These are phyloP conservation scores for Ennomos erosarius DNA, from an alignment of 2,888 invertebrate species.

Conservation along the genomic window DNA sequence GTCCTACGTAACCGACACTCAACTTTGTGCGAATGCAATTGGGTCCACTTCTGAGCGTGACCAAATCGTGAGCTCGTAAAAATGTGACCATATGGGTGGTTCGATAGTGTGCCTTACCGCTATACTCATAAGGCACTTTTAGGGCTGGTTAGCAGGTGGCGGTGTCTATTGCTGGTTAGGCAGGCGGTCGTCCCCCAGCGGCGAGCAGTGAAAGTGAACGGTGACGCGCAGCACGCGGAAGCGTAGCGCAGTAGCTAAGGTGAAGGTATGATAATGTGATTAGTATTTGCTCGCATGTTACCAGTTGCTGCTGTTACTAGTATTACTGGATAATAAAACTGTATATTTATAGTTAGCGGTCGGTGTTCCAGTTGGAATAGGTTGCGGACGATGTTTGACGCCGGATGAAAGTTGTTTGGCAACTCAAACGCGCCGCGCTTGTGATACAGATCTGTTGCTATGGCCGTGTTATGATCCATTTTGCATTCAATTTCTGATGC, in stretches of 20 bases:
- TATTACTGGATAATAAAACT: constrained; percentile 60
- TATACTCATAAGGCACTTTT: constrained; percentile 52
- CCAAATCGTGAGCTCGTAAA: constrained; percentile 51
- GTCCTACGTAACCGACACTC: constrained; percentile 41
- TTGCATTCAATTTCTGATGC: constrained; percentile 26
- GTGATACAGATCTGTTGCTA: constrained; percentile 27
- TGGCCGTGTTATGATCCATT: constrained; percentile 19
- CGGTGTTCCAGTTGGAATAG: constrained; percentile 43
- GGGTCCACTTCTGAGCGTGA: constrained; percentile 53
- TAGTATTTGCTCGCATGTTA: constrained; percentile 58
- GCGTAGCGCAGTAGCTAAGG: constrained; percentile 69
- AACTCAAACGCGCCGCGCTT: constrained; percentile 20
- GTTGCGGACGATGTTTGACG: constrained; percentile 47
- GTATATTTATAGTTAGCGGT: constrained; percentile 48
- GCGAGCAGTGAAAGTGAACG: constrained; percentile 75
- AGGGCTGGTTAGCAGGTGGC: constrained; percentile 24
- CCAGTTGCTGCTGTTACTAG: constrained; percentile 51
- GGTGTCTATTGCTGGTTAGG: constrained; percentile 51
- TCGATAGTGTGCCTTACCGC: constrained; percentile 51
- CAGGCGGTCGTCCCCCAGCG: constrained; percentile 49
- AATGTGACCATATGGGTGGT: constrained; percentile 35
- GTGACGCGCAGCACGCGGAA: constrained; percentile 72
- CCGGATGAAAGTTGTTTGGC: constrained; percentile 53
- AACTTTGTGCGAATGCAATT: constrained; percentile 47
- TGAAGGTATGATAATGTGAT: constrained; percentile 69